Conservation (phyloP, 2,113 vertebrate genomes). For the Heterochromis multidens region DNA sequence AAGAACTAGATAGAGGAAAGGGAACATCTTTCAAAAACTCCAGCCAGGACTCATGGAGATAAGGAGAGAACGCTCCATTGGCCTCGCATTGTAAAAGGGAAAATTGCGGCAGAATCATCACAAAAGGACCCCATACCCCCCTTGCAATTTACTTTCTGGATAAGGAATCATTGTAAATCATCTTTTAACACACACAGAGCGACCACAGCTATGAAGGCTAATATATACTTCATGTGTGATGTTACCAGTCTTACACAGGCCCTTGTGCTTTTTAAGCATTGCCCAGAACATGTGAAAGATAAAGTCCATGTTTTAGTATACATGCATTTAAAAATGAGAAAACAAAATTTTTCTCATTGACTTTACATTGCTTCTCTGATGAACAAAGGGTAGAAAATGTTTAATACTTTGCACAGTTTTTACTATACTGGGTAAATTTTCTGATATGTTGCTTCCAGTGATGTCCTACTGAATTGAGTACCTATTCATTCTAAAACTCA, state of each 20-base stretch:
- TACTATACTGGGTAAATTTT: background rate
- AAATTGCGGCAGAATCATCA: constrained; percentile 47
- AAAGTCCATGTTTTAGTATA: background rate
- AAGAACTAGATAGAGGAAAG: constrained; percentile 48
- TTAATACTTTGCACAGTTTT: background rate
- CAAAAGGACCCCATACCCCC: constrained; percentile 42
- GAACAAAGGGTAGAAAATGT: background rate
- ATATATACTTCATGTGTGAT: background rate
- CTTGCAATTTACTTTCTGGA: constrained; percentile 47
- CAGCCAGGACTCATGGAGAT: constrained; percentile 40
- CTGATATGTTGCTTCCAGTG: background rate
- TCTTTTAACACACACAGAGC: constrained; percentile 47
- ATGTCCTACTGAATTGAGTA: background rate
- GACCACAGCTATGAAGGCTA: constrained; percentile 34
- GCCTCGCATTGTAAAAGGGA: constrained; percentile 29
- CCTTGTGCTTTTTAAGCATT: background rate
- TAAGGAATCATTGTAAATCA: constrained; percentile 60
- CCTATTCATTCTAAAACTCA: background rate
- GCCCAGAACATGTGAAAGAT: background rate
- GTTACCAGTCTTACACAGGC: background rate
- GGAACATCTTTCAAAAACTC: constrained; percentile 55
- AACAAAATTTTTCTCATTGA: background rate
- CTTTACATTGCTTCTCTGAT: background rate
- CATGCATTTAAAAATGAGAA: background rate
- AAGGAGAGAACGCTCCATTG: constrained; percentile 49